phyloP scores from a whole-genome alignment of 2,113 vertebrate species.

The Ctenodactylus gundi region DNA sequence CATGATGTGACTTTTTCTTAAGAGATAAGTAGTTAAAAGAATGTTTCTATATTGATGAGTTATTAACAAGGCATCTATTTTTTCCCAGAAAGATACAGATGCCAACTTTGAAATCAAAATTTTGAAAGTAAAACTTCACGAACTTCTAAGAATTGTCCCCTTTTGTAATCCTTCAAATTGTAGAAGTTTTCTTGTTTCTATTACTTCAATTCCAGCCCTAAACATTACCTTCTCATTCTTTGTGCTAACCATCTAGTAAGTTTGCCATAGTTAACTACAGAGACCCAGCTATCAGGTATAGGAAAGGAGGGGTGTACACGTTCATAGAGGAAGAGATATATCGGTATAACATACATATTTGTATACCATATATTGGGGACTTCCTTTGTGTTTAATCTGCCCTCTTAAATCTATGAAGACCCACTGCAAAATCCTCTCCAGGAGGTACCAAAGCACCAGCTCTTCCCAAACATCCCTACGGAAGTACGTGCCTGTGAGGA shows the following conservation, averaged over 20 bases:
- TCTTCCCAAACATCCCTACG: neutral
- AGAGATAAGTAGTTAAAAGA: neutral
- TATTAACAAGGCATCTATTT: neutral
- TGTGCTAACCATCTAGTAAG: neutral
- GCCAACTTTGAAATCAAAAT: neutral
- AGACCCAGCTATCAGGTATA: neutral
- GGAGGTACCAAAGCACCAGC: neutral
- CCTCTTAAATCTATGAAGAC: neutral
- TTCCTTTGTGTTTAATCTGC: neutral
- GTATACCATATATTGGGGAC: no score
- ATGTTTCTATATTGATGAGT: neutral
- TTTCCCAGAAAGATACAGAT: neutral
- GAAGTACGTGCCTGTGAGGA: neutral
- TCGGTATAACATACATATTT: neutral
- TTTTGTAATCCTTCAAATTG: neutral
- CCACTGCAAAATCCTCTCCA: neutral
- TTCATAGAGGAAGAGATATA: neutral
- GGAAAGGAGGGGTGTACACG: neutral
- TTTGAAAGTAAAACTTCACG: neutral
- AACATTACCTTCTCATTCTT: neutral
- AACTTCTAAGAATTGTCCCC: neutral
- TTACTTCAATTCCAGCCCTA: neutral
- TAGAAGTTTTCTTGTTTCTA: neutral
- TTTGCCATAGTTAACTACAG: neutral
- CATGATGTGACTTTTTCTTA: neutral